Percentiles rank a stretch among this genome's conserved stretches.
phyloP scores from a whole-genome alignment of 2,888 invertebrate genomes.

The Panopea generosa region DNA sequence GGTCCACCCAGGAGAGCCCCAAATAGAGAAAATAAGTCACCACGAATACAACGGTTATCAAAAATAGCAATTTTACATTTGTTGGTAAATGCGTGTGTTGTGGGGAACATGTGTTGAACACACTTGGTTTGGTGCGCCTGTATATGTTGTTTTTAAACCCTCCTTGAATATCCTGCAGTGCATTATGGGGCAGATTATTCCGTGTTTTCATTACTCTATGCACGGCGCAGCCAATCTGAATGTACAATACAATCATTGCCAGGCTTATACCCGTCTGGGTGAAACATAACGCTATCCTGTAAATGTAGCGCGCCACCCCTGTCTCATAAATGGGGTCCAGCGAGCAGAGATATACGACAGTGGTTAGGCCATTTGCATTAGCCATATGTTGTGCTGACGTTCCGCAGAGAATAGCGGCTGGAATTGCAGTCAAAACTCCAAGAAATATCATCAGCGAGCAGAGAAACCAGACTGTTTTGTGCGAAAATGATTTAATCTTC shows the following conservation, averaged over 20 bases:
- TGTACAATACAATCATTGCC: constrained; percentile 44
- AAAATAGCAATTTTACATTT: constrained; percentile 51
- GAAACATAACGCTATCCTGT: constrained; percentile 28
- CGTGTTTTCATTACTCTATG: constrained; percentile 44
- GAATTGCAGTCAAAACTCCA: constrained; percentile 47
- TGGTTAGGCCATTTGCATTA: constrained; percentile 12
- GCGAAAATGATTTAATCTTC: constrained; percentile 40
- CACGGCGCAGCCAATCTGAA: constrained; percentile 44
- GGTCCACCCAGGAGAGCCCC: constrained; percentile 47
- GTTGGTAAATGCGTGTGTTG: constrained; percentile 38
- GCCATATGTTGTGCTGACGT: constrained; percentile 25
- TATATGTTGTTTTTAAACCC: too few relatives aligned
- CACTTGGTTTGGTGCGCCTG: too few relatives aligned
- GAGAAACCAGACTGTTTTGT: constrained; percentile 32
- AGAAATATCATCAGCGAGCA: constrained; percentile 43
- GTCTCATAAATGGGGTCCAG: constrained; percentile 40
- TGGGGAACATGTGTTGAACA: too few relatives aligned
- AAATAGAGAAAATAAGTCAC: constrained; percentile 49
- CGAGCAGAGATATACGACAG: constrained; percentile 39
- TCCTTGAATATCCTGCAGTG: too few relatives aligned
- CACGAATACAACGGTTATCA: constrained; percentile 54
- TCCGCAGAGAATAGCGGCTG: constrained; percentile 56
- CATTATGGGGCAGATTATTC: too few relatives aligned
- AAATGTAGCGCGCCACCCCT: constrained; percentile 23
- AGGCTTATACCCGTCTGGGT: constrained; percentile 31